Evolutionary conservation across 2,113 vertebrate species (phyloP), one percentile per base, ranked within the genome.

Genomic region (Aythya baeri): DNA sequence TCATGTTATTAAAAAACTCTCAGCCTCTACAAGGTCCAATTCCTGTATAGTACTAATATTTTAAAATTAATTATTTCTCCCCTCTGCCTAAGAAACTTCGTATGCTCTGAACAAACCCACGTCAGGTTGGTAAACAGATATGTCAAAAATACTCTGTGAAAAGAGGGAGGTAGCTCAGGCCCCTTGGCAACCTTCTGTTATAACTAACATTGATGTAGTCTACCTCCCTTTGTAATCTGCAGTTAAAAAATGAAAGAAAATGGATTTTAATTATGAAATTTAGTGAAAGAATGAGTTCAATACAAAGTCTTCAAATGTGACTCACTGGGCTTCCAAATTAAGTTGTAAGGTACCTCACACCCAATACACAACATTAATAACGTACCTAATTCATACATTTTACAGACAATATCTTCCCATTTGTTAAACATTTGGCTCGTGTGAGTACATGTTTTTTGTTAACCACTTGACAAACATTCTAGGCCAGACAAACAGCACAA

Each of bases 401-500:
- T 80, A 89, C 49, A 89, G 89, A 94, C 90, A 87, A 7, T 41
- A 80, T 44, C 81, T 88, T 89, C 77, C 92, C 71, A 31, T 91
- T 74, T 89, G 87, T 95, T 97, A 94, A 91, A 95, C 93, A 75
- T 94, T 93, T 97, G 96, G 89, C 96, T 95, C 13, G 14, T 79
- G 91, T 11, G 29, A 96, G 81, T 91, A 95, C 78, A 95, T 46
- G 52, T 49, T 5, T 68, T 89, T 85, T 57, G 54, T 82, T 85
- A 94, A 95, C 90, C 93, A 94, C 77, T 91, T 65, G 61, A 96
- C 92, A 96, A 94, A 97, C 94, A 92, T 94, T 90, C 94, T 81
- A 96, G 94, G 97, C 88, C 97, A 98, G 97, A 97, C 91, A 90
- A 95, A 95, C 93, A 95, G 95, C 96, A 96, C 89, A 91, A 91